These are phyloP conservation scores for Venusia cambrica DNA, from an alignment of 2,888 invertebrate genomes.

Conservation along the genomic window DNA sequence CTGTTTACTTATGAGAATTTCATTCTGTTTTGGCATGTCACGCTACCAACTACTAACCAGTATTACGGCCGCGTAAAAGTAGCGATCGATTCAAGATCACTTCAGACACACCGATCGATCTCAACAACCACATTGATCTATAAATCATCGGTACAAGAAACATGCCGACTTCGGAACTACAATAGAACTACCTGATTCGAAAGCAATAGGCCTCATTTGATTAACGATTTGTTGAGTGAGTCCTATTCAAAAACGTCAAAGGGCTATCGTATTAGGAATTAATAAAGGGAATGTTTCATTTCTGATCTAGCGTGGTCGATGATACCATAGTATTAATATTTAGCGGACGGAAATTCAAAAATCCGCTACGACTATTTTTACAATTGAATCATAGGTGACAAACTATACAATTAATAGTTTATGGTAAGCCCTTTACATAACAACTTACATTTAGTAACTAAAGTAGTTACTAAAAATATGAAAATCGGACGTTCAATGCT, in stretches of 20 bases:
- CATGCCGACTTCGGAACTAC: conserved; percentile 63
- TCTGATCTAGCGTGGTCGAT: conserved; percentile 50
- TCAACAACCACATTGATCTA: conserved; percentile 60
- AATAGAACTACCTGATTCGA: conserved; percentile 76
- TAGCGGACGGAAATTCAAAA: conserved; percentile 19
- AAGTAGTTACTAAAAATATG: too few species aligned
- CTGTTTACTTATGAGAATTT: too few species aligned
- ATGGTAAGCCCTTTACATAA: too few species aligned
- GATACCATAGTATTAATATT: conserved; percentile 9
- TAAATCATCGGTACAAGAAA: conserved; percentile 65
- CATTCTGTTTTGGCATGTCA: conserved; percentile 34
- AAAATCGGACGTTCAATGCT: too few species aligned
- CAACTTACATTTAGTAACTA: too few species aligned
- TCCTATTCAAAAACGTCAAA: conserved; percentile 74
- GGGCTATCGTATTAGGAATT: conserved; percentile 74
- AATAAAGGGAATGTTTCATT: conserved; percentile 70
- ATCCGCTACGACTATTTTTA: too few species aligned
- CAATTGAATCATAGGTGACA: too few species aligned
- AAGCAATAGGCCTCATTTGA: conserved; percentile 68
- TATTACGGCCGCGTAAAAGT: conserved; percentile 35
- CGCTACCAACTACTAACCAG: conserved; percentile 29
- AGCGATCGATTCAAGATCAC: conserved; percentile 42
- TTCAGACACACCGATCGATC: conserved; percentile 54
- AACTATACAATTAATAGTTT: too few species aligned
- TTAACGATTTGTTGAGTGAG: conserved; percentile 80